Evolutionary conservation across 2,797 vertebrate species (phyloP).

Genomic region (Tapera naevia): DNA sequence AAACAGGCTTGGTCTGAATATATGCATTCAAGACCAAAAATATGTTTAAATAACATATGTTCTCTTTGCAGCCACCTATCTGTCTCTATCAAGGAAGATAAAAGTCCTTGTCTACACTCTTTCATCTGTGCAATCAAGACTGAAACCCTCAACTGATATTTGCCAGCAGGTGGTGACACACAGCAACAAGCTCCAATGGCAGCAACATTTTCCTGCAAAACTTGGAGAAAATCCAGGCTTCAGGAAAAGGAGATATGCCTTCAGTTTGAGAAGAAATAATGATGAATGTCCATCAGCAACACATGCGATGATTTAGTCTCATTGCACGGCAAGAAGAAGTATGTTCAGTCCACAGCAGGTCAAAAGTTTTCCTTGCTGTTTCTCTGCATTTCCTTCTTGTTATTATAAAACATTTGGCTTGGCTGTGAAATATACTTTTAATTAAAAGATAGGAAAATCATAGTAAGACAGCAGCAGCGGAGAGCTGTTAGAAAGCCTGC

Average conservation of each 20-base stretch:
- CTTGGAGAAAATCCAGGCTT: conserved; percentile 63
- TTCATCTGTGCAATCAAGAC: conserved; percentile 11
- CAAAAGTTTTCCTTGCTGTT: conserved; percentile 62
- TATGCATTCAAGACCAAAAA: conserved; percentile 57
- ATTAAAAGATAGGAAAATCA: conserved; percentile 72
- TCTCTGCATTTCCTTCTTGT: conserved; percentile 48
- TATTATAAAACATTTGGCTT: conserved; percentile 60
- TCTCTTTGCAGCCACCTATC: conserved; percentile 32
- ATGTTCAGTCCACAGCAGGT: conserved; percentile 37
- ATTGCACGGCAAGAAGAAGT: conserved; percentile 37
- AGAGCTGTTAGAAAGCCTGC: conserved; percentile 49
- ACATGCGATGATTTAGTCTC: not conserved
- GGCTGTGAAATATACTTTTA: conserved; percentile 68
- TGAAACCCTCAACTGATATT: conserved; percentile 47
- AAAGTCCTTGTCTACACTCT: conserved; percentile 31
- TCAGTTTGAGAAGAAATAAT: conserved; percentile 59
- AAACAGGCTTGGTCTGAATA: conserved; percentile 40
- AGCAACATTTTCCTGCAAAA: conserved; percentile 50
- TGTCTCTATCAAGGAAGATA: conserved; percentile 56
- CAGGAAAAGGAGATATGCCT: conserved; percentile 62
- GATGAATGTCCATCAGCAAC: conserved; percentile 52
- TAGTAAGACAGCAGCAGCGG: conserved; percentile 62
- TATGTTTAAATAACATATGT: conserved; percentile 62
- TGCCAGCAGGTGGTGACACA: conserved; percentile 76
- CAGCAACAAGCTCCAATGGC: conserved; percentile 64